These are phyloP conservation scores for Clytia hemisphaerica DNA, from an alignment of 30 jellyfish, hydroid and myxozoan species.

Conservation along the genomic window DNA sequence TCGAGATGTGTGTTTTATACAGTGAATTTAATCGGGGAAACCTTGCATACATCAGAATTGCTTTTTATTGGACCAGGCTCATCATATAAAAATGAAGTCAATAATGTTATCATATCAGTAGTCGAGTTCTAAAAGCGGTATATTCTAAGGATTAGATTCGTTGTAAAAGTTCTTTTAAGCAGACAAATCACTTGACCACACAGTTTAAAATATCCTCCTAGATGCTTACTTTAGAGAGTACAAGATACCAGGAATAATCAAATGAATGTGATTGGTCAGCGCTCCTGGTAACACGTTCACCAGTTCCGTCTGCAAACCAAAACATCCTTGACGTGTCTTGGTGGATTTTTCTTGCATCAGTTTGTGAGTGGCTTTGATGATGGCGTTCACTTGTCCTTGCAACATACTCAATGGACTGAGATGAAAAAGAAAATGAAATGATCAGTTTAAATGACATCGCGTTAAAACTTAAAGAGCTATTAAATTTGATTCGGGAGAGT, in stretches of 20 bases:
- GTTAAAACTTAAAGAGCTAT: too few species aligned
- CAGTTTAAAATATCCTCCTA: not conserved
- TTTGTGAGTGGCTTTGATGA: conserved; percentile 52
- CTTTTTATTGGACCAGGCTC: too few species aligned
- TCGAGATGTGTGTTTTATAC: too few species aligned
- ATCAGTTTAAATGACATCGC: not conserved
- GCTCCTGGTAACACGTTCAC: conserved; percentile 96
- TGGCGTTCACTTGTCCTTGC: conserved; percentile 57
- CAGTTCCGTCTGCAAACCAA: conserved; percentile 76
- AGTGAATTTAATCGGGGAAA: too few species aligned
- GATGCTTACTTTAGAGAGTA: conserved; percentile 53
- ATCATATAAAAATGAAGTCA: not conserved
- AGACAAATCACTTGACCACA: not conserved
- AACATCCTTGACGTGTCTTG: conserved; percentile 91
- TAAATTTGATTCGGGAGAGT: too few species aligned
- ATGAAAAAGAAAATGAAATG: not conserved
- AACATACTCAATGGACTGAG: conserved; percentile 36
- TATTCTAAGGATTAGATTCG: too few species aligned
- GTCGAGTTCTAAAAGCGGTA: too few species aligned
- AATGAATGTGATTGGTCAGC: conserved; percentile 58
- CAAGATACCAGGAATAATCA: conserved; percentile 78
- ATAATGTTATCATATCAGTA: too few species aligned
- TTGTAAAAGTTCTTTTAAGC: too few species aligned
- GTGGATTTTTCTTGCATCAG: conserved; percentile 76
- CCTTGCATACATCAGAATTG: not conserved